phyloP scores from a whole-genome alignment of 2,888 invertebrate genomes.

The Coleophora flavipennella region DNA sequence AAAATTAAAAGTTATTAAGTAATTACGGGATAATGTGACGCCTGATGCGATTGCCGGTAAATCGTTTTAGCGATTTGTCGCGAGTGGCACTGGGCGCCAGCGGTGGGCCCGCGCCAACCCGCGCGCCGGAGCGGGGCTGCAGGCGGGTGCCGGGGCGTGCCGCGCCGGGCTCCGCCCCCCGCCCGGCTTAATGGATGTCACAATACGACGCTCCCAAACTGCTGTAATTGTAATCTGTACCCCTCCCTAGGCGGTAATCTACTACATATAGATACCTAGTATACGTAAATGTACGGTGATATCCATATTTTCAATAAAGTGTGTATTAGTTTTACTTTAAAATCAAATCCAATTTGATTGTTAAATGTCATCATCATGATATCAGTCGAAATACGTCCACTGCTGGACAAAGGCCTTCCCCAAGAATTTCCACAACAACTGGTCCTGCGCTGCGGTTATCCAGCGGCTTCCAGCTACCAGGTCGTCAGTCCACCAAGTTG shows the following conservation, averaged over 20 bases:
- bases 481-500: too few species aligned
- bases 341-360: too few species aligned
- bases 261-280: too few species aligned
- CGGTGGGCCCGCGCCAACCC: conserved; percentile 2
- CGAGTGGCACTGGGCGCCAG: conserved; percentile 21
- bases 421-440: too few species aligned
- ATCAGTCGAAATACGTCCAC: too few species aligned
- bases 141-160: conserved; percentile 36
- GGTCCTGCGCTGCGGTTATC: too few species aligned
- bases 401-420: too few species aligned
- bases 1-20: conserved; percentile 8
- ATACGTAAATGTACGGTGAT: too few species aligned
- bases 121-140: conserved; percentile 23
- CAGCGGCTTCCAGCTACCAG: too few species aligned
- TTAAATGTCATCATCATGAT: too few species aligned
- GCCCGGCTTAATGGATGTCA: conserved; percentile 63
- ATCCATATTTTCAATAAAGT: too few species aligned
- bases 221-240: conserved; percentile 57
- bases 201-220: conserved; percentile 65
- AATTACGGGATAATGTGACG: conserved; percentile 36
- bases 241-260: conserved; percentile 13
- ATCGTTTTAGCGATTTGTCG: conserved; percentile 55
- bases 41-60: conserved; percentile 63
- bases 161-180: conserved; percentile 40
- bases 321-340: too few species aligned